A percentile compares a stretch with the other conserved stretches of the same genome.
Conservation (phyloP, 2,113 vertebrate species). For the Brachypodius melanocephalos region DNA sequence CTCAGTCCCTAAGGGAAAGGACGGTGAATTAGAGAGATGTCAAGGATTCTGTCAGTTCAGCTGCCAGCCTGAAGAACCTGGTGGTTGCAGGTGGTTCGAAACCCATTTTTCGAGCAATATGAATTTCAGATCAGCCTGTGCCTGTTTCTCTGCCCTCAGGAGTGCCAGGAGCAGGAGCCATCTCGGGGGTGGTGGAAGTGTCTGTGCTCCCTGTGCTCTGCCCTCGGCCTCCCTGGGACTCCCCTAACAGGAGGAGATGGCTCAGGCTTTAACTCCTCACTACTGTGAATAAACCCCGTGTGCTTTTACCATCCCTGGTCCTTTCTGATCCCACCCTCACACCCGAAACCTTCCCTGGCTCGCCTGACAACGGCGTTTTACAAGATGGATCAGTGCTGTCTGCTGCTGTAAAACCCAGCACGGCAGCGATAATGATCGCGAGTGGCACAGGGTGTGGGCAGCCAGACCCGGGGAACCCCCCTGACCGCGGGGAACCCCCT, state of each 20-base stretch:
- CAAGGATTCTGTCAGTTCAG: background rate
- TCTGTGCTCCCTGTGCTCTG: background rate
- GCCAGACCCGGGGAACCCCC: background rate
- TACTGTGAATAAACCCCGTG: background rate
- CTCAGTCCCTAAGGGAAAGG: background rate
- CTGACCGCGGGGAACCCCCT: background rate
- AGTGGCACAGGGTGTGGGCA: fast-evolving
- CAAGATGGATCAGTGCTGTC: background rate
- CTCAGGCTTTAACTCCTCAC: background rate
- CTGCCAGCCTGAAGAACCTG: background rate
- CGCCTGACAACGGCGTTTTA: background rate
- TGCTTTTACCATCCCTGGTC: background rate
- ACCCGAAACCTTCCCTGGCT: background rate
- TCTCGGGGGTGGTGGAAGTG: fast-evolving
- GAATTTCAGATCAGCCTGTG: background rate
- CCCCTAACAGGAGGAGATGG: background rate
- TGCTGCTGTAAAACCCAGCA: background rate
- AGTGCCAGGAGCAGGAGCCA: background rate
- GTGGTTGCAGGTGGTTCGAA: background rate
- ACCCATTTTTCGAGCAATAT: background rate
- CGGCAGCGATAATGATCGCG: fast-evolving
- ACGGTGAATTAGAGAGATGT: fast-evolving
- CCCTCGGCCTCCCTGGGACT: background rate
- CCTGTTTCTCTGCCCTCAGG: background rate
- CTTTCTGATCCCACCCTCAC: background rate